Evolutionary conservation across 2,113 vertebrate genomes (phyloP).

Genomic region (Corynorhinus townsendii): DNA sequence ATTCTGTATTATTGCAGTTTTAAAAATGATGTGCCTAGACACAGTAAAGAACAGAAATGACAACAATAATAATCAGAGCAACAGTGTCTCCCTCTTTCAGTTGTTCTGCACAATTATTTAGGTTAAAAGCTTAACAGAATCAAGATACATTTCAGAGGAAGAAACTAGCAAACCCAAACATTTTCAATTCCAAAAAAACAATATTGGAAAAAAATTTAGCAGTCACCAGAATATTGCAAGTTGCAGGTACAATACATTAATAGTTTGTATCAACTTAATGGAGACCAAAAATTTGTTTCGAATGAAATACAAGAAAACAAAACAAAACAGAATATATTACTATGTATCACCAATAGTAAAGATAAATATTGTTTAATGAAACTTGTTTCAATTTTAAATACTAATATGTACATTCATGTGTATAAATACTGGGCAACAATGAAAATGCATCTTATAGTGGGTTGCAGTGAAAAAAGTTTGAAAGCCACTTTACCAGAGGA

Average conservation of each 20-base stretch:
- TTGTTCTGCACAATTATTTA: background rate
- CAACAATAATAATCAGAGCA: background rate
- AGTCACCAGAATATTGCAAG: constrained; percentile 10
- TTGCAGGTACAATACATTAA: background rate
- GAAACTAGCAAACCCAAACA: constrained; percentile 8
- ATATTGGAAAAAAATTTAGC: background rate
- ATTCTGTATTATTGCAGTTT: background rate
- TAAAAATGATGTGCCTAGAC: background rate
- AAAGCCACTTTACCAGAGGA: background rate
- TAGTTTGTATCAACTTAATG: background rate
- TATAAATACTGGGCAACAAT: background rate
- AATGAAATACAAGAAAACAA: constrained; percentile 19
- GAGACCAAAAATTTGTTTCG: background rate
- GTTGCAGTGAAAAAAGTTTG: background rate
- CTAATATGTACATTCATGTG: background rate
- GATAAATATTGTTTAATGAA: constrained; percentile 2
- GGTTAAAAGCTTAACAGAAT: constrained; percentile 20
- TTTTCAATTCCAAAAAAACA: constrained; percentile 18
- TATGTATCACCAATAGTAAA: background rate
- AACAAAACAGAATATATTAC: constrained; percentile 13
- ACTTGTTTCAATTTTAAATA: constrained; percentile 32
- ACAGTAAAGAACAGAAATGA: background rate
- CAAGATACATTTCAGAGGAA: background rate
- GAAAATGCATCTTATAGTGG: background rate
- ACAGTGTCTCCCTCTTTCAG: background rate